Evolutionary conservation across 2,797 vertebrate genomes (phyloP).

Genomic region (Morus bassanus): DNA sequence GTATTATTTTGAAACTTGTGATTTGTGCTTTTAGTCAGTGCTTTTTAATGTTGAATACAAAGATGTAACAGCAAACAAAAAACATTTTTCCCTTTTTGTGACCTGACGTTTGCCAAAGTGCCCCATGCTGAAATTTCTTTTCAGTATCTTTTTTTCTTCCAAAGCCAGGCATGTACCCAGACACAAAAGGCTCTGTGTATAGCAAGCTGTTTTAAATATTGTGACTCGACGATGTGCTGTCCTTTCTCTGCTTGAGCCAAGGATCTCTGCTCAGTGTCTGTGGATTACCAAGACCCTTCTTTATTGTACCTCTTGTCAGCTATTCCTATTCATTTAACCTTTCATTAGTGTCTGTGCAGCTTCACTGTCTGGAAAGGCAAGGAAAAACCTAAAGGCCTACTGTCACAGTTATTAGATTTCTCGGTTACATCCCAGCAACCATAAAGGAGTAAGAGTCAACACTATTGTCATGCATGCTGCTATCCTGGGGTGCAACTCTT

Average conservation of each 20-base stretch:
- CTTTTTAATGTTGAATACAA: conserved; percentile 68
- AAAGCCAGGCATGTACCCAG: conserved; percentile 80
- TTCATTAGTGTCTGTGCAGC: conserved; percentile 95
- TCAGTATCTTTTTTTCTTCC: conserved; percentile 83
- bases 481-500: conserved; percentile 81
- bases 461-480: conserved; percentile 78
- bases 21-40: conserved; percentile 63
- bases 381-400: conserved; percentile 92
- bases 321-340: conserved; percentile 99
- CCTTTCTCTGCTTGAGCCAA: conserved; percentile 86
- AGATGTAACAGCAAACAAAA: conserved; percentile 86
- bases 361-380: conserved; percentile 85
- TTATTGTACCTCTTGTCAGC: conserved; percentile 97
- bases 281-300: conserved; percentile 84
- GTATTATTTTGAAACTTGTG: conserved; percentile 68
- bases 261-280: conserved; percentile 83
- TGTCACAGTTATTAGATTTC: conserved; percentile 99
- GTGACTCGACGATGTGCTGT: conserved; percentile 84
- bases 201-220: conserved; percentile 93
- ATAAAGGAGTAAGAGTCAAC: conserved; percentile 82
- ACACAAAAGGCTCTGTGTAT: conserved; percentile 84
- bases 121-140: conserved; percentile 88
- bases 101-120: conserved; percentile 91
- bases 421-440: conserved; percentile 94
- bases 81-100: conserved; percentile 82